A percentile compares a stretch with the other conserved stretches of the same genome.
Evolutionary conservation across 2,113 vertebrate species (phyloP).

Genomic region (Urocolius indicus): DNA sequence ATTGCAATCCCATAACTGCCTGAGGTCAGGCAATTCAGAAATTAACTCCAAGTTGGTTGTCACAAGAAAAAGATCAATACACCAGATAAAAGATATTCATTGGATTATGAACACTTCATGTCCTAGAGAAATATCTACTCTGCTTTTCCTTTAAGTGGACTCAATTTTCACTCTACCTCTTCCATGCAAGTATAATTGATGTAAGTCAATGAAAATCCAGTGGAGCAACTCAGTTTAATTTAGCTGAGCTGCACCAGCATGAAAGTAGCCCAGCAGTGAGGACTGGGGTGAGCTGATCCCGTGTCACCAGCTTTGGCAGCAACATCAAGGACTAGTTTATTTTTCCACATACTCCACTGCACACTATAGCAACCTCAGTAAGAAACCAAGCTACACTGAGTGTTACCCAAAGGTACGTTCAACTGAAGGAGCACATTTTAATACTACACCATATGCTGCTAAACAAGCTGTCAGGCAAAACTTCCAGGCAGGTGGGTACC

Average conservation of each 20-base stretch:
- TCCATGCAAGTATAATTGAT: not conserved
- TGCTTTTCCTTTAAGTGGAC: not conserved
- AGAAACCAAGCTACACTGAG: not conserved
- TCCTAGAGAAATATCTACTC: slow-evolving; percentile 7
- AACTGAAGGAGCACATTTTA: not conserved
- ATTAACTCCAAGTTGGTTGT: not conserved
- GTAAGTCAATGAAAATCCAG: not conserved
- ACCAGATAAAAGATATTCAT: not conserved
- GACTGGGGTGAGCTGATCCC: fast-evolving
- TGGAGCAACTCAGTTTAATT: not conserved
- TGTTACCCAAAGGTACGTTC: not conserved
- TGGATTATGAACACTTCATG: slow-evolving; percentile 2
- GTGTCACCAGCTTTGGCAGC: not conserved
- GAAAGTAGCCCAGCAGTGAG: not conserved
- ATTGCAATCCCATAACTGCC: not conserved
- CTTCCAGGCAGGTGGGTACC: not conserved
- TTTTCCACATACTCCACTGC: not conserved
- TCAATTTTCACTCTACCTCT: not conserved
- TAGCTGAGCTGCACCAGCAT: not conserved
- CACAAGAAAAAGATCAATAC: slow-evolving; percentile 34
- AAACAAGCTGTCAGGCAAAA: not conserved
- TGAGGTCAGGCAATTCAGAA: slow-evolving; percentile 17
- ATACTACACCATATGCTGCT: not conserved
- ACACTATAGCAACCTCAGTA: not conserved
- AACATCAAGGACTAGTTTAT: not conserved